Evolutionary conservation across 2,888 invertebrate genomes (phyloP), one percentile per base, ranked within the genome.

Genomic region (Argyra leucocephala): DNA sequence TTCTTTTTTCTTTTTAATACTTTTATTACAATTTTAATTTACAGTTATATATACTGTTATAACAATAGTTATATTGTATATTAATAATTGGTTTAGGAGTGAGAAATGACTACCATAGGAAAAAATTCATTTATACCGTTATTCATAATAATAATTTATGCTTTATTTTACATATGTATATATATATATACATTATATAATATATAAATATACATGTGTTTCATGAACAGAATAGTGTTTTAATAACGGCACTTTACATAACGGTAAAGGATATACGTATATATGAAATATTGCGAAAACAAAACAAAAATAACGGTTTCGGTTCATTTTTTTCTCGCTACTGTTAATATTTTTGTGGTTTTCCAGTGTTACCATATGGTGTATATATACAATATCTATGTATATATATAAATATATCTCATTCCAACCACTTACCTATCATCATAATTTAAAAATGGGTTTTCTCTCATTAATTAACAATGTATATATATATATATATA

Each of bases 121-220:
- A 31, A 7, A 31, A 31, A 31, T 31, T 31, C 31, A 31, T 15
- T 48, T 48, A 48, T 48, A 48, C 48, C 48, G 48, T 48, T 48
- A 48, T 48, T 48, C 48, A n/a, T 48, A 48, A 48, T 48, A 48
- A 48, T 48, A 48, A 48, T n/a, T 48, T 48, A 48, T n/a, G n/a
- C 18, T 48, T 48, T n/a, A 48, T 48, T 18, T 12, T 15, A 37
- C 12, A 12, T 37, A 37, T 48, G 48, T 48, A 48, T 15, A 48
- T 48, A 15, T 18, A 48, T 48, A 48, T 18, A 2, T 48, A 48
- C 18, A n/a, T 15, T 48, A 48, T 37, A 37, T 37, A 37, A 18
- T 37, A 37, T 37, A 15, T 37, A 9, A 9, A 48, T 6, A 18
- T 48, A 48, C 48, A 18, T n/a, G 15, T 48, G 18, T 31, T 31